Conservation (phyloP, 2,797 vertebrate species). For the Philypnodon macrostomus region DNA sequence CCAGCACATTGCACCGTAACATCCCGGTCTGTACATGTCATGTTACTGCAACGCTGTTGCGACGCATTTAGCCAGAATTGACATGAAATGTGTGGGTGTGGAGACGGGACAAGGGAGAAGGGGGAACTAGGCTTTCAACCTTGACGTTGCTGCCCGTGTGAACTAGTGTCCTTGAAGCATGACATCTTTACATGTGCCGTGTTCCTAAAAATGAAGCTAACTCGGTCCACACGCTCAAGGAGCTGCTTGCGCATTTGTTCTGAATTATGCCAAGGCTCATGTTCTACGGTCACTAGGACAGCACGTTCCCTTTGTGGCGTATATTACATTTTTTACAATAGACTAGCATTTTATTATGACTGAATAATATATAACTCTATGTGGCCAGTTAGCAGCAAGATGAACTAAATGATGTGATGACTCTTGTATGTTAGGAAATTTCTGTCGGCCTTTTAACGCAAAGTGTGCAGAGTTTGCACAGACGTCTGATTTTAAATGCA, state of each 20-base stretch:
- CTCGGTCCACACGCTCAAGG: conserved; percentile 4
- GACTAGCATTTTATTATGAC: conserved; percentile 15
- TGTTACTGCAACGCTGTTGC: conserved; percentile 60
- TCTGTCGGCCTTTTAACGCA: not conserved
- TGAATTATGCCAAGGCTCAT: conserved; percentile 20
- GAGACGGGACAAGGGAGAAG: conserved; percentile 29
- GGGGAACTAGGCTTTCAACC: conserved; percentile 66
- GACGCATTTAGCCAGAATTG: conserved; percentile 50
- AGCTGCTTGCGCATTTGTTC: conserved; percentile 23
- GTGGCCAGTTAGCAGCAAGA: not conserved
- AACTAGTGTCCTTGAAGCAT: conserved; percentile 70
- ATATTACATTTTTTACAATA: conserved; percentile 28
- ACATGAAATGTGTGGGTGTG: conserved; percentile 56
- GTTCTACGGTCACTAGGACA: conserved; percentile 56
- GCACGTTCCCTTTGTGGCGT: conserved; percentile 52
- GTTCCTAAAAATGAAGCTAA: conserved; percentile 17
- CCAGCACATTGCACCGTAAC: not conserved
- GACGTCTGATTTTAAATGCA: conserved; percentile 21
- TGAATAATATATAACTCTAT: not conserved
- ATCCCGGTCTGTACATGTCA: conserved; percentile 21
- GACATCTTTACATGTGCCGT: conserved; percentile 47
- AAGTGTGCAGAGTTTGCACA: conserved; percentile 19
- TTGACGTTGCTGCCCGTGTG: conserved; percentile 61
- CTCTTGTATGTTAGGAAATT: not conserved
- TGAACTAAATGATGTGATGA: not conserved